phyloP scores from a whole-genome alignment of 2,888 invertebrate genomes.

The Acanthacorydalis orientalis region DNA sequence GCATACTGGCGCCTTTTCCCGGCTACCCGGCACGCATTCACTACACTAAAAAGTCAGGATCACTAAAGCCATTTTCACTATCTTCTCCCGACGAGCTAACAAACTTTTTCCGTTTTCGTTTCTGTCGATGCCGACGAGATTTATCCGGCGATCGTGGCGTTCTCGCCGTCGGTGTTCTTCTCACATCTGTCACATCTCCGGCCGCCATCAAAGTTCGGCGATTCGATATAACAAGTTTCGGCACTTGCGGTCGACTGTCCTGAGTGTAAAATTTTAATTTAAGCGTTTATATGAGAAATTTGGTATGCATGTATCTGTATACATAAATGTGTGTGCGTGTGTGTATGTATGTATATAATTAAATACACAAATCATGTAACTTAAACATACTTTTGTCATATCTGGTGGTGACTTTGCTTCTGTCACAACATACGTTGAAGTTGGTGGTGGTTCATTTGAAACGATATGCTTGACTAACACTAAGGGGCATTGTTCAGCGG shows the following conservation, averaged over 20 bases:
- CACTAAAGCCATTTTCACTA: constrained; percentile 48
- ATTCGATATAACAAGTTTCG: constrained; percentile 31
- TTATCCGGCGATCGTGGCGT: constrained; percentile 25
- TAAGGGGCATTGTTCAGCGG: background rate
- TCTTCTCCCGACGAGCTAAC: constrained; percentile 39
- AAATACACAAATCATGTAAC: background rate
- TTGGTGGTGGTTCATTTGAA: too few relatives aligned
- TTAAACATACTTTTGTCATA: too few relatives aligned
- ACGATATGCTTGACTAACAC: background rate
- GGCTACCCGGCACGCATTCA: too few relatives aligned
- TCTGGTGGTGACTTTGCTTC: too few relatives aligned
- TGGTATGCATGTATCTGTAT: too few relatives aligned
- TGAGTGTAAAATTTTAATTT: constrained; percentile 10
- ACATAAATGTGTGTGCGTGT: too few relatives aligned
- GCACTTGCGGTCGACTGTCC: constrained; percentile 29
- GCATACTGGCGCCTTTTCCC: too few relatives aligned
- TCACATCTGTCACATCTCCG: background rate
- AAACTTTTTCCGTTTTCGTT: constrained; percentile 37
- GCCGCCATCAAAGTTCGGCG: constrained; percentile 9
- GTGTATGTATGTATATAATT: too few relatives aligned
- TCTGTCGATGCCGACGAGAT: constrained; percentile 29
- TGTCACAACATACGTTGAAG: too few relatives aligned
- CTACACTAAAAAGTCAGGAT: constrained; percentile 31
- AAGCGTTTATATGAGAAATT: background rate
- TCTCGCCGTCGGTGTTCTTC: constrained; percentile 17